Evolutionary conservation across 2,888 invertebrate genomes (phyloP), one percentile per base, ranked within the genome.

Genomic region (Mellilla xanthometata): DNA sequence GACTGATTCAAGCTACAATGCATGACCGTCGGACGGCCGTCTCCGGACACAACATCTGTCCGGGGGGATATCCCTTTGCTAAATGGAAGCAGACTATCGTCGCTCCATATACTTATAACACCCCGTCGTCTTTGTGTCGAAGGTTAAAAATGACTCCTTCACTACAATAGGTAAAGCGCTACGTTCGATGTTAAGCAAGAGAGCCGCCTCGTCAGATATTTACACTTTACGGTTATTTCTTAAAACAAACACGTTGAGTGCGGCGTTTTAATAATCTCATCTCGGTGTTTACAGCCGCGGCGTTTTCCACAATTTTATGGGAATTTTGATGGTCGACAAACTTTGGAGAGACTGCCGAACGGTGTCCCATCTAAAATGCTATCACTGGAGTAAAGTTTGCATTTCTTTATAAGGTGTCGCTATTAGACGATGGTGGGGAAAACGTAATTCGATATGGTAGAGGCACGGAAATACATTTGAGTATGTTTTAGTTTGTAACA

Each of bases 281-380:
- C 39, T 40, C 28, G 3, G 33, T 56, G 54, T 56, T 54, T 52
- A 43, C 56, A 47, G 36, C 47, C 28, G 15, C 27, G 39, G 39
- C 44, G 22, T 42, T 52, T 46, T 41, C 36, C 47, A 41, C 51
- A 53, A 55, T 49, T 52, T 52, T 36, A 46, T 44, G 47, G 31
- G 42, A 50, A 50, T 53, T 49, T 51, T 49, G 50, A 55, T 55
- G 52, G 55, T 46, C 48, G 41, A 48, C 44, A 48, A 52, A 55
- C 45, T 52, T 55, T 39, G 45, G 43, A 32, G 48, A 40, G 39
- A 24, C 32, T 30, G 45, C 29, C 39, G 40, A 46, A 46, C 15
- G 31, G 40, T 32, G 29, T 49, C 39, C 49, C 41, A 49, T 54
- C 48, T 46, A 46, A 49, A 51, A 49, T 49, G 32, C 46, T 53